A percentile compares a stretch with the other conserved stretches of the same genome.
Evolutionary conservation across 2,797 vertebrate species (phyloP).

Genomic region (Ispidina lecontei): DNA sequence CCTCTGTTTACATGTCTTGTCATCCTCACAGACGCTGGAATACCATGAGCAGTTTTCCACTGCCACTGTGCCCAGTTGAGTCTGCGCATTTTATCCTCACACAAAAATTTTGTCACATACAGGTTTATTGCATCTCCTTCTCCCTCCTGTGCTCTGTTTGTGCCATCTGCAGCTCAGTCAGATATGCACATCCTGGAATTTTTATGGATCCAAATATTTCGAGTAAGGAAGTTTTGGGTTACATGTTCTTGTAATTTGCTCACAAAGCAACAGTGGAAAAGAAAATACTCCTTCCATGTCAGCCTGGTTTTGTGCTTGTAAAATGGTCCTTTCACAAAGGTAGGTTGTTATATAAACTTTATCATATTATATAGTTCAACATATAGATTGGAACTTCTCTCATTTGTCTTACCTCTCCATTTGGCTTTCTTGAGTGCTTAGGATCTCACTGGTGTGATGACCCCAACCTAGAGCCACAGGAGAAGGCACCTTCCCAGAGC

Average conservation of each 20-base stretch:
- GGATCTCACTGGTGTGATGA: background rate
- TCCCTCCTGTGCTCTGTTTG: background rate
- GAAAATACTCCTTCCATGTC: background rate
- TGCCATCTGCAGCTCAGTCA: background rate
- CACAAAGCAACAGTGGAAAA: background rate
- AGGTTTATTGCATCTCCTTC: background rate
- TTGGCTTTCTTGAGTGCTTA: background rate
- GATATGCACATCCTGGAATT: background rate
- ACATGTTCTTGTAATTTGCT: background rate
- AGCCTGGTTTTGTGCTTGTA: background rate
- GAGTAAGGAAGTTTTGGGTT: background rate
- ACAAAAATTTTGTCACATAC: background rate
- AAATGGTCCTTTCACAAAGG: background rate
- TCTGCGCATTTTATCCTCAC: background rate
- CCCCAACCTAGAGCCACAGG: fast-evolving
- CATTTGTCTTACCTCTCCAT: background rate
- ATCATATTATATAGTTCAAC: background rate
- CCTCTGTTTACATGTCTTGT: background rate
- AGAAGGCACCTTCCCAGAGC: background rate
- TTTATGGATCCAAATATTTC: background rate
- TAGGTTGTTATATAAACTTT: background rate
- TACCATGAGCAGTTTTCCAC: background rate
- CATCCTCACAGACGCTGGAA: background rate
- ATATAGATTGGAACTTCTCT: background rate
- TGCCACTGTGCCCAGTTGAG: background rate